Evolutionary conservation across 2,113 vertebrate genomes (phyloP).

Genomic region (Mola mola): DNA sequence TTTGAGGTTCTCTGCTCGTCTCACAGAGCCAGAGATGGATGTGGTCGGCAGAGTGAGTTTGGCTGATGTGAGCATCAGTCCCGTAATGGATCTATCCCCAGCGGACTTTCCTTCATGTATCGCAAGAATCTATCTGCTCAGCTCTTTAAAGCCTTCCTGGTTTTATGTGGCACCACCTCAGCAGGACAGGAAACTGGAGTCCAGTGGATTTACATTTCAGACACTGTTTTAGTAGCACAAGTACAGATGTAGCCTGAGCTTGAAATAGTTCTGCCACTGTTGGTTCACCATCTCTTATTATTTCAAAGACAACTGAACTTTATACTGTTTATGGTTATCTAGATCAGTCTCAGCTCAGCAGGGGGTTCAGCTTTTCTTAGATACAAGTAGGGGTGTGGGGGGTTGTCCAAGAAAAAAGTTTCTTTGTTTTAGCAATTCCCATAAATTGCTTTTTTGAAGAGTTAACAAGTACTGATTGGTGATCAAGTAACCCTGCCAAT

Average conservation of each 20-base stretch:
- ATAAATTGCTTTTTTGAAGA: too few species aligned
- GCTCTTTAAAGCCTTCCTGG: constrained; percentile 30
- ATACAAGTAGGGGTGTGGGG: too few species aligned
- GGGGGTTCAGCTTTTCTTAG: too few species aligned
- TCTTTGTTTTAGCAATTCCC: too few species aligned
- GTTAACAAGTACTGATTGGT: too few species aligned
- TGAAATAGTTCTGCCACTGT: too few species aligned
- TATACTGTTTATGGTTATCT: too few species aligned
- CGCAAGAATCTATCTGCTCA: constrained; percentile 20
- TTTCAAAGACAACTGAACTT: too few species aligned
- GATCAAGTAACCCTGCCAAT: too few species aligned
- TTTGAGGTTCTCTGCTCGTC: constrained; percentile 10
- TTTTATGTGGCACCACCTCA: constrained; percentile 35
- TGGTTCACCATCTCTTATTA: too few species aligned
- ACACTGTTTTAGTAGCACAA: constrained; percentile 12
- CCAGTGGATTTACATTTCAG: constrained; percentile 38
- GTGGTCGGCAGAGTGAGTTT: constrained; percentile 48
- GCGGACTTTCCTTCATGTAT: constrained; percentile 31
- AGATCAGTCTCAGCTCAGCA: too few species aligned
- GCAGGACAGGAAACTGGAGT: constrained; percentile 22
- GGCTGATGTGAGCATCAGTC: constrained; percentile 34
- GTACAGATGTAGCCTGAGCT: background rate
- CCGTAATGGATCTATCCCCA: constrained; percentile 33
- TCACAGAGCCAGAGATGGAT: constrained; percentile 32
- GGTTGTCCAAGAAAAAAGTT: too few species aligned